These are phyloP conservation scores for Triplophysa yarkandensis DNA, from an alignment of 2,797 vertebrate genomes.

Conservation along the genomic window DNA sequence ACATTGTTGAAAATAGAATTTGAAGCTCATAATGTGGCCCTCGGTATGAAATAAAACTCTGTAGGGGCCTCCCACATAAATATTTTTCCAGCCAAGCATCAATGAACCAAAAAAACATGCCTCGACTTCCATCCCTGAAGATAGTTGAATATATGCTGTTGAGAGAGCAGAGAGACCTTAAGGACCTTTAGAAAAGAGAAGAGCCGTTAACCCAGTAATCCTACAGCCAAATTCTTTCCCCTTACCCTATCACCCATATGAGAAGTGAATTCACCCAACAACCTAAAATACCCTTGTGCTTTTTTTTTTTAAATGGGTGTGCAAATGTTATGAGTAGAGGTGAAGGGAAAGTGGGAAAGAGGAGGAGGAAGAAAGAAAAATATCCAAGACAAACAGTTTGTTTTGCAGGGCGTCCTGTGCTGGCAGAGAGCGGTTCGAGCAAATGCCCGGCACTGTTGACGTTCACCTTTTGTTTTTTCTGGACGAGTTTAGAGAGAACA, in stretches of 20 bases:
- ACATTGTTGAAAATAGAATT: background rate
- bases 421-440: slow-evolving; percentile 42
- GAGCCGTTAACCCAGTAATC: background rate
- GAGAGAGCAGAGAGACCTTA: slow-evolving; percentile 1
- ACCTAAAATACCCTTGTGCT: slow-evolving; percentile 57
- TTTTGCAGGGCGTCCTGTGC: slow-evolving; percentile 66
- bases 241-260: slow-evolving; percentile 70
- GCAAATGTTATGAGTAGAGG: slow-evolving; percentile 71
- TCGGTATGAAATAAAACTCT: slow-evolving; percentile 38
- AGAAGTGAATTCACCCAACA: slow-evolving; percentile 64
- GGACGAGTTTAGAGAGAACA: slow-evolving; percentile 27
- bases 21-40: slow-evolving; percentile 16
- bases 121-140: slow-evolving; percentile 19
- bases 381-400: slow-evolving; percentile 74
- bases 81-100: slow-evolving; percentile 15
- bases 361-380: slow-evolving; percentile 56
- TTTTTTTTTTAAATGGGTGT: slow-evolving; percentile 77
- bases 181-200: slow-evolving; percentile 10
- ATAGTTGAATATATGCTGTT: background rate
- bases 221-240: slow-evolving; percentile 23
- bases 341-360: slow-evolving; percentile 37
- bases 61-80: slow-evolving; percentile 34
- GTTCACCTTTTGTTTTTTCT: slow-evolving; percentile 37
- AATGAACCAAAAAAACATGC: slow-evolving; percentile 33
- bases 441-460: slow-evolving; percentile 39